phyloP scores from a whole-genome alignment of 2,888 invertebrate species.

The Timema cristinae region DNA sequence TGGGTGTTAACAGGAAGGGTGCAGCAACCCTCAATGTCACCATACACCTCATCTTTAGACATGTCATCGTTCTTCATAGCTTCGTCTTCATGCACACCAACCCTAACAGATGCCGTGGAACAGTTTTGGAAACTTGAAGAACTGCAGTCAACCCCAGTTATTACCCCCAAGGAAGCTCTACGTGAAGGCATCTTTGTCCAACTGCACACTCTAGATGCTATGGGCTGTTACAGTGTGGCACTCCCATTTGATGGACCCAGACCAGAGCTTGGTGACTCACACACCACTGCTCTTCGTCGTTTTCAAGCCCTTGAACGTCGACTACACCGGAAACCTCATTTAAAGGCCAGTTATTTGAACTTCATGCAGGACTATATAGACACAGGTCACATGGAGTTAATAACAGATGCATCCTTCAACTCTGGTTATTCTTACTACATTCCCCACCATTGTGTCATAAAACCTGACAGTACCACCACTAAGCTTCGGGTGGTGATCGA shows the following conservation, averaged over 20 bases:
- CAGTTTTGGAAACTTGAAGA: slow-evolving; percentile 4
- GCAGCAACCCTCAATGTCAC: too few relatives aligned
- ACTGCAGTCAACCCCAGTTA: neutral
- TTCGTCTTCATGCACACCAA: too few relatives aligned
- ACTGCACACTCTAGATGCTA: neutral
- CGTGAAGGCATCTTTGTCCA: neutral
- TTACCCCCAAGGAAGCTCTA: neutral
- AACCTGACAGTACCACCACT: neutral
- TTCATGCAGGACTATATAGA: neutral
- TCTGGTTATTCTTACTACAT: neutral
- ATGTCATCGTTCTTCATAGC: accelerated
- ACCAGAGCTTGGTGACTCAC: too few relatives aligned
- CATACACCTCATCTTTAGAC: neutral
- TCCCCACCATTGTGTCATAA: neutral
- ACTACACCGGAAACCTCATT: neutral
- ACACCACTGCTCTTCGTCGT: too few relatives aligned
- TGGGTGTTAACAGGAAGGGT: too few relatives aligned
- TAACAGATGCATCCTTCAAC: neutral
- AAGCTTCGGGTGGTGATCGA: neutral
- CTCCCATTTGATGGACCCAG: too few relatives aligned
- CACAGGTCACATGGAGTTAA: neutral
- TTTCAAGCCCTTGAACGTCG: too few relatives aligned
- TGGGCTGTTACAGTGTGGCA: too few relatives aligned
- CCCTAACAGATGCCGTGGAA: neutral
- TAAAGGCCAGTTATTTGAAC: neutral